Evolutionary conservation across 2,888 invertebrate species (phyloP).

Genomic region (Tipula confusa): DNA sequence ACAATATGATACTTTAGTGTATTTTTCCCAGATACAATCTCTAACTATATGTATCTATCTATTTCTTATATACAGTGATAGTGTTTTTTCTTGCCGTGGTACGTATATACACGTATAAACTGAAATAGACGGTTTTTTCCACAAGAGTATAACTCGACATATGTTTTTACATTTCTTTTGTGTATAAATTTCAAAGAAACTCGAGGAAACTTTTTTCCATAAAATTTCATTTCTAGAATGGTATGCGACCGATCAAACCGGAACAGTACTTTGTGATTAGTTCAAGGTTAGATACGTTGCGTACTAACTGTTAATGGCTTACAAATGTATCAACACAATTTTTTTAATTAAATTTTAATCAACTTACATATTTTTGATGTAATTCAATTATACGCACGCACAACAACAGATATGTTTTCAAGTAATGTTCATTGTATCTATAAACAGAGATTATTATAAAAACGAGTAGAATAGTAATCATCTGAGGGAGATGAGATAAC

Average conservation of each 20-base stretch:
- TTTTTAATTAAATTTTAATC: neutral
- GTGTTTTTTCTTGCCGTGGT: neutral
- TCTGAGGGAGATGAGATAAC: neutral
- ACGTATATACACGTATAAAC: neutral
- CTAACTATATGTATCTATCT: neutral
- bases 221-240: no score
- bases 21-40: neutral
- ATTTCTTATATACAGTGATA: neutral
- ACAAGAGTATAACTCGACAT: neutral
- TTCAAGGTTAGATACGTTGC: neutral
- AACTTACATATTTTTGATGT: neutral
- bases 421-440: neutral
- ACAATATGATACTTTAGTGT: constrained; percentile 25
- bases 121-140: neutral
- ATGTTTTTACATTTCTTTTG: neutral
- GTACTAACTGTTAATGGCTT: neutral
- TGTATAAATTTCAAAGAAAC: neutral
- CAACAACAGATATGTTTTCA: neutral
- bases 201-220: neutral
- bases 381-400: neutral
- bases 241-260: neutral
- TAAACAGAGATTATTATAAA: neutral
- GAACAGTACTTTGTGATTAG: neutral
- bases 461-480: neutral
- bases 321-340: neutral